Evolutionary conservation across 2,797 vertebrate genomes (phyloP), one percentile per base, ranked within the genome.

Genomic region (Lacerta bilineata): DNA sequence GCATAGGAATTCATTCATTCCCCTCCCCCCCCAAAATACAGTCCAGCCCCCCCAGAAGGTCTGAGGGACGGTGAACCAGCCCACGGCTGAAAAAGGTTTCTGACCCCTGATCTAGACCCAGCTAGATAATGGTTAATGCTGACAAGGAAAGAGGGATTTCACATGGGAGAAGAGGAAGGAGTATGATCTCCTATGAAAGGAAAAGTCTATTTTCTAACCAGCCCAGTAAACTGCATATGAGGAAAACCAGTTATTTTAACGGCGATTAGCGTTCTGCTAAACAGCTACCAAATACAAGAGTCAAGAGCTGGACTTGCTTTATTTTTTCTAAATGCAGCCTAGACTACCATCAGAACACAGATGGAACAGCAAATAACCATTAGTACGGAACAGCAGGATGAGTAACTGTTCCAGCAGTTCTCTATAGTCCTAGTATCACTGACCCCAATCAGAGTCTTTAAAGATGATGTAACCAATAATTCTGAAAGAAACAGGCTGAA

Each of bases 221-320:
- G 25, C 41, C 8, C 61, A 83, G 36, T 69, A 27, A 13, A 8
- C 8, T 84, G 46, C 17, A 77, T 77, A 66, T 23, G 11, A 11
- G 13, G 4, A 23, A 82, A 50, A 77, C 29, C 20, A 83, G 43
- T 55, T 93, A 93, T 92, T 71, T 71, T n/a, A 91, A 46, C 46
- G 27, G 83, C 23, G 75, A 59, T 84, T 83, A 89, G 87, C 91
- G 88, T 91, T 91, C 89, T 92, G 90, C 90, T 90, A 89, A 81
- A 10, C 84, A 1, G 20, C 1, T 18, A 91, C 71, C 71, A 2
- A 0, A 72, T 23, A 69, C 80, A n/a, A 81, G 86, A 64, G 8
- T 50, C 4, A 76, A 50, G n/a, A 76, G 72, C 25, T 76, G 41
- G 61, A 80, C 88, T 92, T 86, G 91, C 84, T 76, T 82, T 46